Evolutionary conservation across 1,140 invertebrate genomes (phyloP), one percentile per base, ranked within the genome.

Genomic region (Lucilia cuprina): DNA sequence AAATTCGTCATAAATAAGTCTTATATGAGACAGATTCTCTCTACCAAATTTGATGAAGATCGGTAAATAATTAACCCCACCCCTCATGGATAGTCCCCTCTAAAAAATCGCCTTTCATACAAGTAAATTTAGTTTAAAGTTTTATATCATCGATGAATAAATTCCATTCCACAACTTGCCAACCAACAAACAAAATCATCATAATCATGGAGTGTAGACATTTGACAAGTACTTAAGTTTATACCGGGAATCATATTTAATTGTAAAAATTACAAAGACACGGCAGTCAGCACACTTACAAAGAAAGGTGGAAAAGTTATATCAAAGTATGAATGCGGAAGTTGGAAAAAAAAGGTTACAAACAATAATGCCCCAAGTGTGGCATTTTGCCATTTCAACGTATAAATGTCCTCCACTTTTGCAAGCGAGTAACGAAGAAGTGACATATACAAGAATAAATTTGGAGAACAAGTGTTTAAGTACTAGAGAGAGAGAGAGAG

Each of bases 221-320:
- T 80, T 80, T 80, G 77, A 80, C 77, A 80, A 80, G 77, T 80
- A 80, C 77, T 80, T 80, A 49, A 80, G 41, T 80, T 80, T 50
- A 25, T 80, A 80, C 19, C 47, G n/a, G 41, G 41, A 80, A 49
- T 80, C 41, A 80, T 80, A 80, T 80, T 50, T 80, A 80, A 80
- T 80, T 80, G 77, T 25, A 49, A 70, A 70, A 70, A 80, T 49
- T 47, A 10, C 77, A 50, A 80, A 80, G 47, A 49, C 41, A 2
- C 5, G 55, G n/a, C 13, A 14, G 13, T 60, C 13, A 14, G 13
- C 55, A 60, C 5, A 5, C 12, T 60, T 17, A 60, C 55, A n/a
- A 14, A 12, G 55, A 60, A 60, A 60, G 7, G 5, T 9, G 12
- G 65, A 19, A 70, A 21, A 21, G 65, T 19, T 70, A 70, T n/a